Evolutionary conservation across 2,113 vertebrate species (phyloP).

Genomic region (Hypocryptadius cinnamomeus): DNA sequence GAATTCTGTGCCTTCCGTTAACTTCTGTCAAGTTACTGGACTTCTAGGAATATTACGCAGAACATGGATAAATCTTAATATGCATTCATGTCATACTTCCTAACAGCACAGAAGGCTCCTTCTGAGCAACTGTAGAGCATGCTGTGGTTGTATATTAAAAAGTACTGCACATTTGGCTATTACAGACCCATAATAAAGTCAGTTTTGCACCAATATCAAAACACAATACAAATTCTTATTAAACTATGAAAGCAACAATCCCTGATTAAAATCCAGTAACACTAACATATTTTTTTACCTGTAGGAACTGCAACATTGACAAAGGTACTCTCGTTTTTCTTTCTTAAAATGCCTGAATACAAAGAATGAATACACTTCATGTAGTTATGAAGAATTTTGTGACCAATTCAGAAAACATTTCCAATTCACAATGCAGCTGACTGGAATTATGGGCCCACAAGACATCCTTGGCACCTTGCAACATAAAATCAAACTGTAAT

Average conservation of each 20-base stretch:
- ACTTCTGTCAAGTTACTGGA: slow-evolving; percentile 6
- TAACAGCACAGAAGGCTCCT: slow-evolving; percentile 47
- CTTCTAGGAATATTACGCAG: background rate
- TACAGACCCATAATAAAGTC: background rate
- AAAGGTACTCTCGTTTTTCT: background rate
- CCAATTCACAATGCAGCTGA: background rate
- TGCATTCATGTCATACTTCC: slow-evolving; percentile 37
- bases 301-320: background rate
- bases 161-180: slow-evolving; percentile 14
- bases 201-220: slow-evolving; percentile 3
- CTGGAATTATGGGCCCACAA: background rate
- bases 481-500: background rate
- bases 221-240: slow-evolving; percentile 15
- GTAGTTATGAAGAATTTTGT: background rate
- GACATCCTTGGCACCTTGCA: background rate
- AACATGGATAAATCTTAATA: slow-evolving; percentile 42
- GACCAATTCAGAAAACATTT: background rate
- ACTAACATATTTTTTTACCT: background rate
- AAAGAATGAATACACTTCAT: background rate
- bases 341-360: background rate
- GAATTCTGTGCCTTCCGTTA: slow-evolving; percentile 11
- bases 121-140: slow-evolving; percentile 27
- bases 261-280: background rate
- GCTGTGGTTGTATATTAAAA: slow-evolving; percentile 40
- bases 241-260: background rate